These are phyloP conservation scores for Lagopus leucura DNA, from an alignment of 2,113 vertebrate genomes.

Conservation along the genomic window DNA sequence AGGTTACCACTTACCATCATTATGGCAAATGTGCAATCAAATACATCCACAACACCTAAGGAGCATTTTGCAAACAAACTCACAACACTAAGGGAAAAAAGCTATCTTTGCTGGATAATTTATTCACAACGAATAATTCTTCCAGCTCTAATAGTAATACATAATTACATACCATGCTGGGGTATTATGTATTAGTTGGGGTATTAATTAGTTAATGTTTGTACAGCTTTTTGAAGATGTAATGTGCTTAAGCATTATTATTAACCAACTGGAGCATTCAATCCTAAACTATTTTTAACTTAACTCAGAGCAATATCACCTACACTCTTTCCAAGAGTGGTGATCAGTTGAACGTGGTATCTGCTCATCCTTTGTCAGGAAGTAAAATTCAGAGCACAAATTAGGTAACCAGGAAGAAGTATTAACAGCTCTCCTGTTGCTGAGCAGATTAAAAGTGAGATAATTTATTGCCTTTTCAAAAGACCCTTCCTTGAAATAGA, in stretches of 20 bases:
- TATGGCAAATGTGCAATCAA: not conserved
- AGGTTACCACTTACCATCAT: rapidly evolving
- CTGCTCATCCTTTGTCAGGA: not conserved
- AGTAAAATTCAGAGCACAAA: not conserved
- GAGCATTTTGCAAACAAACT: not conserved
- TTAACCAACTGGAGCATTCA: constrained; percentile 21
- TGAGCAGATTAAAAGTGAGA: not conserved
- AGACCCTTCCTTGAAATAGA: not conserved
- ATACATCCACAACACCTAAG: not conserved
- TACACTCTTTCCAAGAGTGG: not conserved
- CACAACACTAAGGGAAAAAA: not conserved
- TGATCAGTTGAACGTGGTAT: not conserved
- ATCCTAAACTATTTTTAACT: not conserved
- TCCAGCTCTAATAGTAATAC: constrained; percentile 50
- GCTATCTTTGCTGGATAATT: constrained; percentile 30
- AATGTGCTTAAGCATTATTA: constrained; percentile 60
- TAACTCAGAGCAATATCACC: constrained; percentile 35
- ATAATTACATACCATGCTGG: constrained; percentile 67
- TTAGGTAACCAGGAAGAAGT: not conserved
- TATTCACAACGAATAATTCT: constrained; percentile 41
- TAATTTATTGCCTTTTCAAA: not conserved
- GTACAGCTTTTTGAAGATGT: constrained; percentile 60
- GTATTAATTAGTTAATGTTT: constrained; percentile 75
- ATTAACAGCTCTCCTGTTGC: not conserved
- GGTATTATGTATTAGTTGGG: constrained; percentile 59